phyloP scores from a whole-genome alignment of 2,797 vertebrate genomes.

The Amniataba percoides region DNA sequence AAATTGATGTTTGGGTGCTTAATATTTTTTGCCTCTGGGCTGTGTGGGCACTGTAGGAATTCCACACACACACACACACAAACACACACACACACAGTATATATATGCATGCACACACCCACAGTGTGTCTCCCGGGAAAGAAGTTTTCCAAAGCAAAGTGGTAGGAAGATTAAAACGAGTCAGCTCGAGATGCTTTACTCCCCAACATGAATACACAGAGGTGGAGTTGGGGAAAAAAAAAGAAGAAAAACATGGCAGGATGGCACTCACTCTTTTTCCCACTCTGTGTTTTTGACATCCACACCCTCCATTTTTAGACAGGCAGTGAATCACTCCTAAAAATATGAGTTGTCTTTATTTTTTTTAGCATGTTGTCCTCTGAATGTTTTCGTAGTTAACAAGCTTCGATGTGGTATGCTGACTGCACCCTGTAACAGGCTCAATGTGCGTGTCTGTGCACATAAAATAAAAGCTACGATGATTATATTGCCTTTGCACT shows the following conservation, averaged over 20 bases:
- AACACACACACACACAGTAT: not conserved
- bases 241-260: constrained; percentile 25
- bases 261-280: constrained; percentile 36
- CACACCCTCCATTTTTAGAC: constrained; percentile 45
- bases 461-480: not conserved
- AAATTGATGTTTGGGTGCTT: constrained; percentile 46
- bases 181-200: constrained; percentile 7
- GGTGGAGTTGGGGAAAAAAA: constrained; percentile 24
- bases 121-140: constrained; percentile 32
- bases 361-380: not conserved
- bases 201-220: constrained; percentile 25
- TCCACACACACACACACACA: constrained; percentile 1
- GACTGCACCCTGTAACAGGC: not conserved
- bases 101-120: not conserved
- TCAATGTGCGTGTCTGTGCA: not conserved
- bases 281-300: constrained; percentile 34
- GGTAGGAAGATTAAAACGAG: constrained; percentile 25
- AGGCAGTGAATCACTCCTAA: constrained; percentile 12
- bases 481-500: not conserved
- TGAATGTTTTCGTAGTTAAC: not conserved
- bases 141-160: constrained; percentile 43
- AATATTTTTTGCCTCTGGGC: constrained; percentile 37
- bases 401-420: not conserved
- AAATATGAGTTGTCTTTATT: not conserved
- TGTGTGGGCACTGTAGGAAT: constrained; percentile 43